These are phyloP conservation scores for Nanger granti DNA, from an alignment of 2,113 vertebrate species.

Conservation along the genomic window DNA sequence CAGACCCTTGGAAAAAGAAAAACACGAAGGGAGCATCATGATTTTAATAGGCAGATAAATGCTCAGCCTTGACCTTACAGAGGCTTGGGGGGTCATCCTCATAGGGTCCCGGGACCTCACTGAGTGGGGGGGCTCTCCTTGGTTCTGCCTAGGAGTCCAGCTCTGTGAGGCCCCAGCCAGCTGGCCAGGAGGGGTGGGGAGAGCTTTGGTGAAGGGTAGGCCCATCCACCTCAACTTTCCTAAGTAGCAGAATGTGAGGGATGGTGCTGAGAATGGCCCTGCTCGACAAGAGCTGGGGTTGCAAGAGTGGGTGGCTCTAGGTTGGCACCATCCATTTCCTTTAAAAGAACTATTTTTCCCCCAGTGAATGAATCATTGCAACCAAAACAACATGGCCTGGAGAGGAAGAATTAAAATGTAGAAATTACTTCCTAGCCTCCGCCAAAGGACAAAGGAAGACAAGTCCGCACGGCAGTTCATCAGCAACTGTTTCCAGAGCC, in stretches of 20 bases:
- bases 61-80: background rate
- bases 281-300: background rate
- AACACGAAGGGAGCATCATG: background rate
- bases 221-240: background rate
- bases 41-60: background rate
- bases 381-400: background rate
- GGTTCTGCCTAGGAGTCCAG: constrained; percentile 30
- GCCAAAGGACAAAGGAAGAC: background rate
- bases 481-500: background rate
- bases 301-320: background rate
- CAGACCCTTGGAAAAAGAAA: background rate
- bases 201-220: no score
- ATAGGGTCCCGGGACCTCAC: background rate
- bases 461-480: background rate
- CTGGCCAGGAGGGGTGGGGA: background rate
- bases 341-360: background rate
- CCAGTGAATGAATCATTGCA: constrained; percentile 19
- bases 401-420: constrained; percentile 30
- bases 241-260: rapidly evolving
- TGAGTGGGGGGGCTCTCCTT: constrained; percentile 14
- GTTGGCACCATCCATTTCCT: constrained; percentile 13
- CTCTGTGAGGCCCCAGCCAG: background rate
- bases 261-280: background rate
- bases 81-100: background rate
- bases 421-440: constrained; percentile 9